Conservation (phyloP, 2,113 vertebrate genomes). For the Centrocercus urophasianus region DNA sequence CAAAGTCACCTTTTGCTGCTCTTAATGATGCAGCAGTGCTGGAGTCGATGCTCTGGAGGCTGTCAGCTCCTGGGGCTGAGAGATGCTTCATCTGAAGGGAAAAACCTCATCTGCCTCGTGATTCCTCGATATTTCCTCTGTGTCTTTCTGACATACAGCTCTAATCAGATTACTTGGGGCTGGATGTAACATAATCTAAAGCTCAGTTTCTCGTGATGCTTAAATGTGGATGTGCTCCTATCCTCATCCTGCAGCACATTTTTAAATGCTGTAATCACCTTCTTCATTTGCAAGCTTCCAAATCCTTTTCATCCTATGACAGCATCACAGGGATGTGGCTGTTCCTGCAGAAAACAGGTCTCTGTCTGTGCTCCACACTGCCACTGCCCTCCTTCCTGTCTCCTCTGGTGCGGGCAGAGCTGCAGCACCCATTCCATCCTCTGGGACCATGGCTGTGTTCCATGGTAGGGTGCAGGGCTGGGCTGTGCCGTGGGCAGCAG, state of each 20-base stretch:
- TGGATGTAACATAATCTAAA: conserved; percentile 16
- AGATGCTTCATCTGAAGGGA: background rate
- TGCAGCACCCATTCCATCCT: background rate
- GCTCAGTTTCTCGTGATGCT: background rate
- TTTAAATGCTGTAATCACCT: background rate
- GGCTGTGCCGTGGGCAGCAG: background rate
- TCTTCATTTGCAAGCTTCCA: background rate
- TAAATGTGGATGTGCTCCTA: background rate
- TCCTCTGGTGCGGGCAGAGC: background rate
- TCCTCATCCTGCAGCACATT: background rate
- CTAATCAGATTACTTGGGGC: conserved; percentile 28
- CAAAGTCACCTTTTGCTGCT: background rate
- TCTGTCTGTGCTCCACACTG: background rate
- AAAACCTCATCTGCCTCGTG: background rate
- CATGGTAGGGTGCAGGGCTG: background rate
- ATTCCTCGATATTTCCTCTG: background rate
- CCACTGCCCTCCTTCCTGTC: background rate
- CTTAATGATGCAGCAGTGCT: too few relatives aligned
- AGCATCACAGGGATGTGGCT: background rate
- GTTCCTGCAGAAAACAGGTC: background rate
- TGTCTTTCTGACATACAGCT: conserved; percentile 25
- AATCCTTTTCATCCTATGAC: background rate
- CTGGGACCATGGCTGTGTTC: background rate
- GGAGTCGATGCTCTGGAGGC: background rate
- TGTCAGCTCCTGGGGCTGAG: background rate